Conservation (phyloP, 2,888 invertebrate species). For the Plagodis pulveraria region DNA sequence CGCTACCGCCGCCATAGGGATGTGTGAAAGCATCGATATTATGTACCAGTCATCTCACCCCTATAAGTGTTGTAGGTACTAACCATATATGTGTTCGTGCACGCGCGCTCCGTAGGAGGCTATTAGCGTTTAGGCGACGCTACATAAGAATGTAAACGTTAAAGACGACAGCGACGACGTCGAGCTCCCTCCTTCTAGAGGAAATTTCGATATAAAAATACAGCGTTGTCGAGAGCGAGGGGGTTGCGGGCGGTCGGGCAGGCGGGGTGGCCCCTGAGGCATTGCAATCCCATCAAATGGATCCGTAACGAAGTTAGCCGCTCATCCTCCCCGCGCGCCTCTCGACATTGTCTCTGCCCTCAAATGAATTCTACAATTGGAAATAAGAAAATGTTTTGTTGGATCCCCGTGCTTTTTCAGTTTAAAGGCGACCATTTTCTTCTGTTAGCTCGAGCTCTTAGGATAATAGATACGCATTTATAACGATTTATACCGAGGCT, state of each 20-base stretch:
- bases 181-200: conserved; percentile 76
- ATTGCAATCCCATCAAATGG: conserved; percentile 91
- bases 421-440: conserved; percentile 80
- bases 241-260: conserved; percentile 48
- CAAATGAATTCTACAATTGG: conserved; percentile 86
- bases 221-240: conserved; percentile 66
- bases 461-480: conserved; percentile 50
- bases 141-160: conserved; percentile 85
- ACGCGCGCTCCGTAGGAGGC: conserved; percentile 72
- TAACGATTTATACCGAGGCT: conserved; percentile 43
- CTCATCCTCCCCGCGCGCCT: conserved; percentile 84
- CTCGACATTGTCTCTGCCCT: conserved; percentile 85
- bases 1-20: conserved; percentile 26
- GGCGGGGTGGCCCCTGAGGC: conserved; percentile 79
- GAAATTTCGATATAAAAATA: conserved; percentile 85
- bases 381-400: conserved; percentile 86
- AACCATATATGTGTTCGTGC: conserved; percentile 52
- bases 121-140: conserved; percentile 83
- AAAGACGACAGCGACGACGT: conserved; percentile 78
- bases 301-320: conserved; percentile 91
- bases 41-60: conserved; percentile 22
- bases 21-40: conserved; percentile 35
- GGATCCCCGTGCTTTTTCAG: conserved; percentile 81
- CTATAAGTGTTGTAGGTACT: conserved; percentile 32
- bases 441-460: conserved; percentile 66